These are phyloP conservation scores for Coracopsis vasa DNA, from an alignment of 2,113 vertebrate genomes.

Conservation along the genomic window DNA sequence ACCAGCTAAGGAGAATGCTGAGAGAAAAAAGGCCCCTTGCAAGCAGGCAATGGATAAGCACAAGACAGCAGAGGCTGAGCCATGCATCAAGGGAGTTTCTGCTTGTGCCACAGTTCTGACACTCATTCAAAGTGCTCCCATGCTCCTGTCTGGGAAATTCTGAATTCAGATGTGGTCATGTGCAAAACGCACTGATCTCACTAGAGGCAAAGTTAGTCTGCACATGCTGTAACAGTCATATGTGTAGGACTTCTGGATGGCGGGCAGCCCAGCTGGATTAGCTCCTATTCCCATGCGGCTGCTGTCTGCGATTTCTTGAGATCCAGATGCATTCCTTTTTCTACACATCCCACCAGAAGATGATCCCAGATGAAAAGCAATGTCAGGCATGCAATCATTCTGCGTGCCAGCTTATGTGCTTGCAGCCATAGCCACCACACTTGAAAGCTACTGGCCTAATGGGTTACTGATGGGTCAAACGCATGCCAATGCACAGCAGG, in stretches of 20 bases:
- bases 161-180: neutral
- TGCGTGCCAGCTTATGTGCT: neutral
- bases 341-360: neutral
- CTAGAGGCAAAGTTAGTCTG: neutral
- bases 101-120: neutral
- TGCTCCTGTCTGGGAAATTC: neutral
- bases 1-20: neutral
- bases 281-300: neutral
- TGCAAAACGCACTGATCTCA: neutral
- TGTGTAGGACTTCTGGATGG: neutral
- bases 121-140: rapidly evolving
- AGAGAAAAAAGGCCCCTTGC: neutral
- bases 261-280: neutral
- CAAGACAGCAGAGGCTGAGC: neutral
- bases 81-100: neutral
- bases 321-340: neutral
- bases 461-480: neutral
- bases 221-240: neutral
- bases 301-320: neutral
- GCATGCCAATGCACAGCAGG: neutral
- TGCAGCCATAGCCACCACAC: neutral
- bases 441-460: neutral
- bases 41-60: neutral
- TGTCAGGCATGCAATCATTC: neutral
- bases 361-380: neutral